phyloP scores from a whole-genome alignment of 2,797 vertebrate species.

The Oceanodroma leucorhoa region DNA sequence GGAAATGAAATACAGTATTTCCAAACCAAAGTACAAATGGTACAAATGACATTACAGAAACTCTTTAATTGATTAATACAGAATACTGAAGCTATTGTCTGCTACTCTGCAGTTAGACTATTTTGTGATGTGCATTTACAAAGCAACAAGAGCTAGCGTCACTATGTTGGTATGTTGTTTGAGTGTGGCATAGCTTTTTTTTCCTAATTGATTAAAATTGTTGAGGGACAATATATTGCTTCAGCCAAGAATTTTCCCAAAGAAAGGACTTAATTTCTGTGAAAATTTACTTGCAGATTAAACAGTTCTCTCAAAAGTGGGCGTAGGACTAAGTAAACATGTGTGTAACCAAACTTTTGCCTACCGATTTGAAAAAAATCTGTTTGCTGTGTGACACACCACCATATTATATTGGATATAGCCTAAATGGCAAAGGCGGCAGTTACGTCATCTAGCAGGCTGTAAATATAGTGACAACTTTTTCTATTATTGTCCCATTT shows the following conservation, averaged over 20 bases:
- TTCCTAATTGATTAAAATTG: slow-evolving; percentile 61
- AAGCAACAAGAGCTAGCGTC: slow-evolving; percentile 46
- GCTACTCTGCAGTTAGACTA: not conserved
- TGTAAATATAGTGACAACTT: not conserved
- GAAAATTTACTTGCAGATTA: slow-evolving; percentile 47
- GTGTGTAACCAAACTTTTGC: not conserved
- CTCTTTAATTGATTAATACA: slow-evolving; percentile 38
- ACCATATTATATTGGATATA: not conserved
- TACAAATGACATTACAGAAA: slow-evolving; percentile 39
- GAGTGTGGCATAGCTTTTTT: slow-evolving; percentile 48
- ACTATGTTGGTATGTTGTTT: slow-evolving; percentile 41
- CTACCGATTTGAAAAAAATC: not conserved
- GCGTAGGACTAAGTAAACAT: not conserved
- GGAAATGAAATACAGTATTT: slow-evolving; percentile 31
- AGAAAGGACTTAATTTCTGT: slow-evolving; percentile 56
- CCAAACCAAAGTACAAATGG: slow-evolving; percentile 56
- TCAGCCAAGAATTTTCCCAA: slow-evolving; percentile 51
- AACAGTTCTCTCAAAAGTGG: not conserved
- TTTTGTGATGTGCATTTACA: slow-evolving; percentile 40
- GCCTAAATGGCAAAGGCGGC: not conserved
- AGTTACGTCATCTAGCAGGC: not conserved
- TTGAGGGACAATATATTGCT: slow-evolving; percentile 56
- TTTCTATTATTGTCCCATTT: not conserved
- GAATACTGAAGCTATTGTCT: slow-evolving; percentile 43
- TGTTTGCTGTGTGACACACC: not conserved